Conservation (phyloP, 2,797 vertebrate species). For the Myotis findleyi region DNA sequence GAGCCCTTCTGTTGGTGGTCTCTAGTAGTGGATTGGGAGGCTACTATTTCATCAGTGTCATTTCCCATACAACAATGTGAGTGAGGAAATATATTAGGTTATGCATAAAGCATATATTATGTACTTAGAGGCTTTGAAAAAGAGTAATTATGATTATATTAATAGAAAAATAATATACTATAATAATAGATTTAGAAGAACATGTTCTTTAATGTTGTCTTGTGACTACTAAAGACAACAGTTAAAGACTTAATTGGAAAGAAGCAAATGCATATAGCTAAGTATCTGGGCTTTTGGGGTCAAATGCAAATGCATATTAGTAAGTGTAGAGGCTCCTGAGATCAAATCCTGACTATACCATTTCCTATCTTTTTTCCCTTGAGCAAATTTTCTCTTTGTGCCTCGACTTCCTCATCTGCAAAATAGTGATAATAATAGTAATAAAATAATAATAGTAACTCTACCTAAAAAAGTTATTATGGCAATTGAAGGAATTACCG, state of each 20-base stretch:
- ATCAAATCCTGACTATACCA: neutral
- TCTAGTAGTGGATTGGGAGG: neutral
- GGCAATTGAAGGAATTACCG: neutral
- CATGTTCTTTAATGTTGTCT: neutral
- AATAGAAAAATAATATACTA: neutral
- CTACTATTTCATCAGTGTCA: neutral
- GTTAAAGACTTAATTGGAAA: neutral
- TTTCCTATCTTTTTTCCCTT: neutral
- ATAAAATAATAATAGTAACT: neutral
- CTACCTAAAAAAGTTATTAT: neutral
- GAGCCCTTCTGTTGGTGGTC: neutral
- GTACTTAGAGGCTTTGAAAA: neutral
- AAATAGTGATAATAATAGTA: neutral
- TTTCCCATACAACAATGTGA: neutral
- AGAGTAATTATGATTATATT: neutral
- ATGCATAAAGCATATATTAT: neutral
- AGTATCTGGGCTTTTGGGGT: neutral
- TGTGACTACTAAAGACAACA: neutral
- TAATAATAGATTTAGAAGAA: conserved; percentile 25
- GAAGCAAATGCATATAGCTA: neutral
- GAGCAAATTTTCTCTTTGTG: neutral
- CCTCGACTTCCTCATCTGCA: neutral
- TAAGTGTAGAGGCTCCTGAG: neutral
- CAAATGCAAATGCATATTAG: neutral
- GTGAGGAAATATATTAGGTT: neutral